phyloP scores from a whole-genome alignment of 2,113 vertebrate species.

The human (Homo sapiens) region GRCh38 chr9:7134501-7135000 shows the following conservation, averaged over 20 bases:
- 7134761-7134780: not conserved
- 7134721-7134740: not conserved
- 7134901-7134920: not conserved
- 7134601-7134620: not conserved
- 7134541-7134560: not conserved
- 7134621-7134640: not conserved
- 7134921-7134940: not conserved
- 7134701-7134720: not conserved
- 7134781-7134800: not conserved
- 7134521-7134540: constrained; percentile 21
- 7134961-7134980: not conserved
- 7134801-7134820: not conserved
- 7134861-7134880: not conserved
- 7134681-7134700: not conserved
- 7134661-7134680: not conserved
- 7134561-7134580: not conserved
- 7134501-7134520: not conserved
- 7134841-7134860: not conserved
- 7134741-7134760: not conserved
- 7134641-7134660: not conserved
- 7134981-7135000: not conserved
- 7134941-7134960: not conserved
- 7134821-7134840: not conserved
- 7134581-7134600: not conserved
- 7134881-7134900: not conserved